Conservation (phyloP, 2,888 invertebrate genomes). For the Eupithecia vulgata region DNA sequence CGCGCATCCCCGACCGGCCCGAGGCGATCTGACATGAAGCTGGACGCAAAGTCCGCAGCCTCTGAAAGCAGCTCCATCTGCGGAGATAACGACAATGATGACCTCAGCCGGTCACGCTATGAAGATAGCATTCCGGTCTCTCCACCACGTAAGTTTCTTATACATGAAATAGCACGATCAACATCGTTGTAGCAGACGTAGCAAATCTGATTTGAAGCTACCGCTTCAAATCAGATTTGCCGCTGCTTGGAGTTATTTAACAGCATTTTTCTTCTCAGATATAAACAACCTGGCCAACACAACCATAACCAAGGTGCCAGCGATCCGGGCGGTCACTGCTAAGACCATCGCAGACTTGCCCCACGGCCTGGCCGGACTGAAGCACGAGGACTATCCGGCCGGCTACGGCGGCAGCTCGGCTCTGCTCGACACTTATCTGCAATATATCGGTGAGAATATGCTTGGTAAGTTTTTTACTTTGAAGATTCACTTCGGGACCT, state of each 20-base stretch:
- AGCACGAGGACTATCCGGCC: slow-evolving; percentile 88
- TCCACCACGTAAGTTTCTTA: slow-evolving; percentile 82
- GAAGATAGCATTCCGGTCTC: slow-evolving; percentile 83
- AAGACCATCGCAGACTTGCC: slow-evolving; percentile 86
- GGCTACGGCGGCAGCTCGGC: slow-evolving; percentile 90
- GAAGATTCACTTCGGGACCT: background rate
- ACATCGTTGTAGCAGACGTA: background rate
- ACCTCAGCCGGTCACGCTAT: slow-evolving; percentile 88
- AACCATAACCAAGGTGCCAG: slow-evolving; percentile 86
- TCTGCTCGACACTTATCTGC: slow-evolving; percentile 93
- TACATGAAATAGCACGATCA: background rate
- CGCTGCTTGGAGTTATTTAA: background rate
- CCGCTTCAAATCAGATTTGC: too few species aligned
- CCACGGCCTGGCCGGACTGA: slow-evolving; percentile 86
- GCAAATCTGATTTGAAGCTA: background rate
- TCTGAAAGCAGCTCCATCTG: slow-evolving; percentile 90
- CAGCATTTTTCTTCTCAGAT: slow-evolving; percentile 53
- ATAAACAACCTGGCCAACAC: slow-evolving; percentile 85
- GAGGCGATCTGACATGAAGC: slow-evolving; percentile 89
- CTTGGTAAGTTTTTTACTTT: slow-evolving; percentile 77
- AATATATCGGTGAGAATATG: slow-evolving; percentile 93
- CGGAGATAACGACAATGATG: slow-evolving; percentile 93
- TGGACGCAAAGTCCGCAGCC: slow-evolving; percentile 90
- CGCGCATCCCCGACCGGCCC: slow-evolving; percentile 94
- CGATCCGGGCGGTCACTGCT: slow-evolving; percentile 86